Percentiles rank a stretch among this genome's conserved stretches.
These are phyloP conservation scores for Nasonia longicornis DNA, from an alignment of 1,140 invertebrate genomes.

Conservation along the genomic window DNA sequence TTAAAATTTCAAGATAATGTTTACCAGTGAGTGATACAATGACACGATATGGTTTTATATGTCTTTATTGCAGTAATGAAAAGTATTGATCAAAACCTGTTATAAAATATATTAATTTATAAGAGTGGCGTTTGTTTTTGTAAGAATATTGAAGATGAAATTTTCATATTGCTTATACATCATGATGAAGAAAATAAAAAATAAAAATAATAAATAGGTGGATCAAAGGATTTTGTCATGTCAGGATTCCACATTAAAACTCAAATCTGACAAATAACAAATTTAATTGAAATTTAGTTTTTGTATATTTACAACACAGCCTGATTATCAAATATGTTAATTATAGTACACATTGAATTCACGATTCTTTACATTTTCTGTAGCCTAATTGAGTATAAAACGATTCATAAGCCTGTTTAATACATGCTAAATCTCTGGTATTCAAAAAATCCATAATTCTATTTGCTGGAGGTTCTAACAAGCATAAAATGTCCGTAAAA, in stretches of 20 bases:
- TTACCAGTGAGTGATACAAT: background rate
- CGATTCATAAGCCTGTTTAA: background rate
- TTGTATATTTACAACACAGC: too few relatives aligned
- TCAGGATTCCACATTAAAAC: too few relatives aligned
- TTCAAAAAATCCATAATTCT: slow-evolving; percentile 10
- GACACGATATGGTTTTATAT: background rate
- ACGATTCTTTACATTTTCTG: slow-evolving; percentile 21
- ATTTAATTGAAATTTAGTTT: too few relatives aligned
- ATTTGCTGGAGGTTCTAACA: background rate
- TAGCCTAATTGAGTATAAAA: background rate
- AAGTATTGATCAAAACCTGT: background rate
- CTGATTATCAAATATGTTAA: too few relatives aligned
- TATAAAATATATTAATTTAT: background rate
- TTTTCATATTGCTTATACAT: background rate
- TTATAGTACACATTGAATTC: background rate
- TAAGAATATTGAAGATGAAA: background rate
- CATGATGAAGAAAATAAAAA: background rate
- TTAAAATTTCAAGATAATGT: background rate
- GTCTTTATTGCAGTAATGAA: background rate
- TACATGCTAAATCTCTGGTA: slow-evolving; percentile 10
- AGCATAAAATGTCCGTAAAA: slow-evolving; percentile 1
- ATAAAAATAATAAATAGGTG: background rate
- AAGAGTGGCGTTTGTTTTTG: background rate
- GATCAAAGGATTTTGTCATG: background rate
- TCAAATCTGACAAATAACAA: too few relatives aligned